Evolutionary conservation across 2,797 vertebrate genomes (phyloP), one percentile per base, ranked within the genome.

Genomic region (Cynopterus sphinx): DNA sequence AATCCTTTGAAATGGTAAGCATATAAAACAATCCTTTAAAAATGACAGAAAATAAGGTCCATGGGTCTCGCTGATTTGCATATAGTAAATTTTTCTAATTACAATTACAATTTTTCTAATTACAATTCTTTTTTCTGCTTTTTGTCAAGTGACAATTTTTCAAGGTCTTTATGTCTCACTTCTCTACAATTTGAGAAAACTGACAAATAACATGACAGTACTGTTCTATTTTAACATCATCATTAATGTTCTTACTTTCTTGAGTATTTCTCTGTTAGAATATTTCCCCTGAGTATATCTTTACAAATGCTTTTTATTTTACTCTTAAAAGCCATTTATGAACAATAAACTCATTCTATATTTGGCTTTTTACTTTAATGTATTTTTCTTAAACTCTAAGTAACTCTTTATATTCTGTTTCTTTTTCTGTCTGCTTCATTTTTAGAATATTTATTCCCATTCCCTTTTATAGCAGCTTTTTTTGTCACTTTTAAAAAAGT

Each of bases 231-330:
- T 73, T 95, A 91, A 77, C 10, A 90, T 87, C 22, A 61, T 68
- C 63, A 51, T 81, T 94, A 84, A 81, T 97, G 63, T 81, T 91
- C 16, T 81, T 90, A 36, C 36, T 87, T 95, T 77, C 43, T 65
- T 16, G 15, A 61, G 2, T 71, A 49, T 84, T 84, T 92, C 28
- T 71, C 12, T 65, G 59, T 81, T 85, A 91, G 57, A 4, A 53
- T 90, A 86, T 70, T 85, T 93, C 46, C 49, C 51, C 21, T 36
- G 41, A 82, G 49, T 82, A 75, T 53, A 90, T 53, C 39, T 83
- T 90, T 91, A 26, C 57, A 81, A 96, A 81, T 79, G 28, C 3
- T 91, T 94, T 96, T 83, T 46, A 73, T 83, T 95, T 86, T 51
- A 91, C 81, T 53, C 31, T 79, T 73, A 75, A 84, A 95, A 94